Percentiles rank a stretch among this genome's conserved stretches.
Conservation (phyloP, 2,113 vertebrate species). For the Bungarus multicinctus region DNA sequence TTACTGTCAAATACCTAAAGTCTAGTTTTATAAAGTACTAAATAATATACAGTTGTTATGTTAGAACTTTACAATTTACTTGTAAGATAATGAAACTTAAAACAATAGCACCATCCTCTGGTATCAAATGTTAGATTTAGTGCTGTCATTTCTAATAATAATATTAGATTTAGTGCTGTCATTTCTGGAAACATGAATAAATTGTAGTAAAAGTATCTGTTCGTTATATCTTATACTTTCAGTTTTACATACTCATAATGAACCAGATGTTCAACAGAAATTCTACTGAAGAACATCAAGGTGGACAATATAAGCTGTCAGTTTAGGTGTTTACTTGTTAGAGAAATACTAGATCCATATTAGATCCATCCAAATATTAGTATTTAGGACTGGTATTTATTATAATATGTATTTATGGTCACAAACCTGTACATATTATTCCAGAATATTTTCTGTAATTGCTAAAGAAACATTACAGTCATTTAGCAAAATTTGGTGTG, state of each 20-base stretch:
- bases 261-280: constrained; percentile 60
- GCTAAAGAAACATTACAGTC: constrained; percentile 61
- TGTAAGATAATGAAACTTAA: not conserved
- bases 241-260: constrained; percentile 67
- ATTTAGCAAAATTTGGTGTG: constrained; percentile 65
- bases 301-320: constrained; percentile 33
- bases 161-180: constrained; percentile 31
- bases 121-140: constrained; percentile 15
- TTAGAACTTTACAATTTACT: not conserved
- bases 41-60: not conserved
- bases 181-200: constrained; percentile 53
- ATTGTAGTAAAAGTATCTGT: constrained; percentile 43
- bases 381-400: constrained; percentile 44
- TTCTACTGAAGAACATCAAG: constrained; percentile 47
- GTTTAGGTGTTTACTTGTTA: constrained; percentile 17
- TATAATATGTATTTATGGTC: constrained; percentile 58
- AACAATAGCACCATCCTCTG: constrained; percentile 64
- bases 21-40: not conserved
- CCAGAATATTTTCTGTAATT: constrained; percentile 48
- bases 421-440: constrained; percentile 52
- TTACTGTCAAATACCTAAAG: not conserved
- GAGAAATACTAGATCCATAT: constrained; percentile 45
- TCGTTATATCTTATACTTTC: constrained; percentile 59
- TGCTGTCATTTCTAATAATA: constrained; percentile 59
- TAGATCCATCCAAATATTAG: constrained; percentile 43